phyloP scores from a whole-genome alignment of 2,888 invertebrate genomes.

The Bugula neritina region DNA sequence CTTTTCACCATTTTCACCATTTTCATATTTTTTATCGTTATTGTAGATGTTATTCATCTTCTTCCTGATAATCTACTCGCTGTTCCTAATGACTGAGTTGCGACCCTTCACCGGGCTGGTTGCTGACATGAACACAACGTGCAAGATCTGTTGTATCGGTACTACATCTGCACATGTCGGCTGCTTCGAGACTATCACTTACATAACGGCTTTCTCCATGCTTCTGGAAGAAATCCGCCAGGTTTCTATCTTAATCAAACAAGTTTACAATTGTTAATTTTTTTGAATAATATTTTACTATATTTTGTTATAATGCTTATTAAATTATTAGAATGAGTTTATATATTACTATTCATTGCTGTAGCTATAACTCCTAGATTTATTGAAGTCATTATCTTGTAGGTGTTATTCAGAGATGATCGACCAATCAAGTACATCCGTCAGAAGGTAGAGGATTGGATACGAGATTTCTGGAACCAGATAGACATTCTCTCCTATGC shows the following conservation, averaged over 20 bases:
- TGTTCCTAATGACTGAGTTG: constrained; percentile 46
- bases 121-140: not conserved
- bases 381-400: too few relatives aligned
- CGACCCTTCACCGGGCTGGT: constrained; percentile 33
- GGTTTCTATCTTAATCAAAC: too few relatives aligned
- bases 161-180: not conserved
- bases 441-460: constrained; percentile 44
- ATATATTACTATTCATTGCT: too few relatives aligned
- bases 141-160: constrained; percentile 1
- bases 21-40: too few relatives aligned
- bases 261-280: too few relatives aligned
- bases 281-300: too few relatives aligned
- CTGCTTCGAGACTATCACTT: constrained; percentile 39
- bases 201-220: constrained; percentile 46
- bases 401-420: constrained; percentile 43
- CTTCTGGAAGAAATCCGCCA: constrained; percentile 48
- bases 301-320: too few relatives aligned
- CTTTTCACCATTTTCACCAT: too few relatives aligned
- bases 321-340: too few relatives aligned
- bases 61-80: constrained; percentile 46
- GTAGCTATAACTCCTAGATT: too few relatives aligned
- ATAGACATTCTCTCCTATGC: constrained; percentile 46
- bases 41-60: constrained; percentile 35
- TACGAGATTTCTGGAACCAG: constrained; percentile 46
- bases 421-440: constrained; percentile 33